Evolutionary conservation across 37 sponge, comb jelly and placozoan genomes (phyloP), one percentile per base, ranked within the genome.

Genomic region (Tethya wilhelma): DNA sequence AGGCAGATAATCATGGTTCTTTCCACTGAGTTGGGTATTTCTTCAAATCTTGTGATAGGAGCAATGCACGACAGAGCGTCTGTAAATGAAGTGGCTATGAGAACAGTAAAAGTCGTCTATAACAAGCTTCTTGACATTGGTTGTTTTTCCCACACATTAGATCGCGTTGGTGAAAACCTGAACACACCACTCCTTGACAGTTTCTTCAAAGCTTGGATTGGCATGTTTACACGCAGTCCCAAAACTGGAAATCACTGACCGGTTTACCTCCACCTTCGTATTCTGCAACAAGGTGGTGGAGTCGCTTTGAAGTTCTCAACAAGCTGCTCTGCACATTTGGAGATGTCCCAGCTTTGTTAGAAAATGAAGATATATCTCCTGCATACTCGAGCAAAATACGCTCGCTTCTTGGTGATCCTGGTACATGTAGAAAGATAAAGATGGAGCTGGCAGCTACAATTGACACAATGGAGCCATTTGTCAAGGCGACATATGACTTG

Each of bases 81-180:
- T 60, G 74, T 59, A 0, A 71, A 62, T 60, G 72, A 29, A n/a
- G 73, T 32, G 7, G 74, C 83, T 22, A 71, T 82, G 66, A 26
- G 31, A 22, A 66, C 44, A 4, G 64, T 76, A 31, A 44, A 49
- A n/a, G 62, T 78, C 14, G 2, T 78, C 5, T 78, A 78, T 36
- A 42, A 73, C 30, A 64, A 64, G 36, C 12, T 71, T 14, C 44
- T 86, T 4, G 86, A 86, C 45, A 31, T 86, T 30, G 79, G 86
- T 3, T 87, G 88, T 42, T 74, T 67, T 38, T 75, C 71, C 5
- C 80, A 86, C 56, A 78, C 79, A 14, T 32, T 85, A 20, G 79
- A 85, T 74, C n/a, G n/a, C n/a, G n/a, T n/a, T n/a, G 80, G 87
- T 23, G 87, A 86, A 31, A 59, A 73, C 38, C 79, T 86, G 31